Evolutionary conservation across 1,140 invertebrate species (phyloP).

Genomic region (Ectropis grisescens): DNA sequence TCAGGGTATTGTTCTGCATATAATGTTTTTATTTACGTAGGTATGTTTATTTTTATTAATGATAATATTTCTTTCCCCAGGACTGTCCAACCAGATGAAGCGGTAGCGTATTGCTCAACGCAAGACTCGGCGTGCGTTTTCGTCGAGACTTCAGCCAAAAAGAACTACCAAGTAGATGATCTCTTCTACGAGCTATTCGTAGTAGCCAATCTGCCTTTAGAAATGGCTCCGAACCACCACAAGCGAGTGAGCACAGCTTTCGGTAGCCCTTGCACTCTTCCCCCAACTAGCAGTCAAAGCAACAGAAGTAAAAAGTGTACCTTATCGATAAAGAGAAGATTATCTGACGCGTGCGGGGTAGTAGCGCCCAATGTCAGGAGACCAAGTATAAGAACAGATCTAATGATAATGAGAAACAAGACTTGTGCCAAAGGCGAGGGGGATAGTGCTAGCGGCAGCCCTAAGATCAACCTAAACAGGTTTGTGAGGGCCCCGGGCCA

Average conservation of each 20-base stretch:
- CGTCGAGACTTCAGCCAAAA: conserved; percentile 85
- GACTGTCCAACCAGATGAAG: conserved; percentile 80
- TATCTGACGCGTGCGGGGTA: conserved; percentile 88
- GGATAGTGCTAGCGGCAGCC: conserved; percentile 62
- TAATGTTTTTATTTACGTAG: no score
- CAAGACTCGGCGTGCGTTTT: conserved; percentile 83
- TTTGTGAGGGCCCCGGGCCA: conserved; percentile 47
- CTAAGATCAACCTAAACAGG: conserved; percentile 61
- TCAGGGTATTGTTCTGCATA: no score
- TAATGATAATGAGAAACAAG: conserved; percentile 87
- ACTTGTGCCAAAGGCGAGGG: conserved; percentile 78
- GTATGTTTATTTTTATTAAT: no score
- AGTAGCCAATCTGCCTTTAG: conserved; percentile 83
- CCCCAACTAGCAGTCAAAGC: conserved; percentile 73
- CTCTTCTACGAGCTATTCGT: conserved; percentile 86
- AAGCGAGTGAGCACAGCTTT: conserved; percentile 78
- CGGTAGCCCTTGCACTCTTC: conserved; percentile 79
- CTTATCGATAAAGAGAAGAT: conserved; percentile 81
- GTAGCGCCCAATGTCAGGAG: conserved; percentile 86
- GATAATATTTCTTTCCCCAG: conserved; percentile 56
- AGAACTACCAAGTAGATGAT: conserved; percentile 83
- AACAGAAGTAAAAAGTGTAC: conserved; percentile 80
- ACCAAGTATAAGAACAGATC: conserved; percentile 87
- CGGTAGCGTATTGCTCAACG: conserved; percentile 76
- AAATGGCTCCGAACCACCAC: conserved; percentile 92